Evolutionary conservation across 1,140 invertebrate species (phyloP), one percentile per base, ranked within the genome.

Genomic region (Papilio helenus): DNA sequence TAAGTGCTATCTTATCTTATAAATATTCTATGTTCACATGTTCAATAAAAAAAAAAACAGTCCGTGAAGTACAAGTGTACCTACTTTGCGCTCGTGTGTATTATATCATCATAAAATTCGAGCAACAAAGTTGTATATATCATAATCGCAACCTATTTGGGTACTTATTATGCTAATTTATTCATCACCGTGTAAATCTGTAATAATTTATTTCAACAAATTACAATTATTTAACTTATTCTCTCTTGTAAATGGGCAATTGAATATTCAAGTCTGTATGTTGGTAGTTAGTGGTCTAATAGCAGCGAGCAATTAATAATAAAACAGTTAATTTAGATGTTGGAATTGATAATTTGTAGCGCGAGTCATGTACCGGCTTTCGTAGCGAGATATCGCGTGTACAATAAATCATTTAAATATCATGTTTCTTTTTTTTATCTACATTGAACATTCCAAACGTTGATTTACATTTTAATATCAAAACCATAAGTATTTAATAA

Each of bases 301-400:
- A 68, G 61, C 61, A 29, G 61, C 26, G 23, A 14, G 61, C 61
- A 68, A 68, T 68, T 68, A 68, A 68, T 68, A 68, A 29, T 68
- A 68, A 34, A 68, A 68, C 61, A 68, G 26, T 29, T 68, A 68
- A 68, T 68, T 68, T 68, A 68, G 61, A 68, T 68, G 61, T 68
- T 68, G 61, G 61, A 34, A 68, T 29, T 29, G 61, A 68, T 68
- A 68, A 68, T 29, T 68, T 68, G 61, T 68, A 68, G 23, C 61
- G 61, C 61, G 12, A 68, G 23, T 34, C 61, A 68, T 68, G 61
- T 68, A 68, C 23, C 26, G 61, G 26, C 23, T 68, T 68, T 68
- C 61, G 12, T 8, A 68, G 23, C 61, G 61, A 68, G 61, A 68
- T 68, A 68, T 68, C 26, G 61, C 61, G 26, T 68, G 61, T 68